Evolutionary conservation across 2,797 vertebrate genomes (phyloP).

Genomic region (Monodelphis domestica): DNA sequence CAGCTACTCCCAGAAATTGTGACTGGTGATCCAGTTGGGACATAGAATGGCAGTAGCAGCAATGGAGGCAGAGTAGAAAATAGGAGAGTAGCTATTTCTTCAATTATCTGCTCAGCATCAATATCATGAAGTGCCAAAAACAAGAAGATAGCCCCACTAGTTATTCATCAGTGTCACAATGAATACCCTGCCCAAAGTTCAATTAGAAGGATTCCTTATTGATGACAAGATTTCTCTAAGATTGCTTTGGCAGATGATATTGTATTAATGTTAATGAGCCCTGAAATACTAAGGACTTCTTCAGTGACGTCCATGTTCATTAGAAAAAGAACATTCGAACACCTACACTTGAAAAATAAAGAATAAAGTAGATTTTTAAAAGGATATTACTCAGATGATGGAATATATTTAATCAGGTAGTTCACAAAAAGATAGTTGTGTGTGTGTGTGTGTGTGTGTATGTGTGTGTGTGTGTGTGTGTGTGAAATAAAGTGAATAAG

Average conservation of each 20-base stretch:
- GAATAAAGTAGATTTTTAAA: background rate
- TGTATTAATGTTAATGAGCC: background rate
- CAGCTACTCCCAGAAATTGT: background rate
- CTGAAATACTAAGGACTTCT: background rate
- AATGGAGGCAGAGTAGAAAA: background rate
- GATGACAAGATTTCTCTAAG: background rate
- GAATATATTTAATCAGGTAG: background rate
- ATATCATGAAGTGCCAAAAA: background rate
- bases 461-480: no score
- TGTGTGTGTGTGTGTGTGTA: background rate
- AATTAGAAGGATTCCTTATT: background rate
- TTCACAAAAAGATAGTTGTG: background rate
- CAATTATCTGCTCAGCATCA: background rate
- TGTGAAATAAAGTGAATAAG: no score
- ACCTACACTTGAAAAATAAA: background rate
- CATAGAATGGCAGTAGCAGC: background rate
- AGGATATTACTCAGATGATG: background rate
- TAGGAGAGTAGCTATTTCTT: background rate
- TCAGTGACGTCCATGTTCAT: background rate
- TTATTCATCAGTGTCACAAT: background rate
- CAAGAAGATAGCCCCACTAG: background rate
- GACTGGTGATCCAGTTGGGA: background rate
- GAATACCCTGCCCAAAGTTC: background rate
- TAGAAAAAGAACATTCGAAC: background rate
- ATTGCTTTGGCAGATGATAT: background rate